These are phyloP conservation scores for Eudasyphora cyanicolor DNA, from an alignment of 2,888 invertebrate genomes.

Conservation along the genomic window DNA sequence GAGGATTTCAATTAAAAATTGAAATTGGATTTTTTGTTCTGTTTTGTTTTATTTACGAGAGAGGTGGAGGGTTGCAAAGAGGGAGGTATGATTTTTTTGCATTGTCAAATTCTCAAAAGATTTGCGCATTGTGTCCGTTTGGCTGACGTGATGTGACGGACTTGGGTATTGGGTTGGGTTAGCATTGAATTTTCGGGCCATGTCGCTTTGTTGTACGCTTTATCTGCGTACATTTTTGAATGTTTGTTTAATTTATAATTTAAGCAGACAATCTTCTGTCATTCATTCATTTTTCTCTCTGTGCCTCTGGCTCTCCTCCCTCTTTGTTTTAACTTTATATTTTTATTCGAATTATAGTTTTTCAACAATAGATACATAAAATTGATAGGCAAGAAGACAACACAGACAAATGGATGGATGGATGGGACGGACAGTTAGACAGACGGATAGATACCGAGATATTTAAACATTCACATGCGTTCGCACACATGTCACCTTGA, in stretches of 20 bases:
- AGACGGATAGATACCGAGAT: background rate
- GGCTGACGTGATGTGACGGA: background rate
- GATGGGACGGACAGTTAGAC: background rate
- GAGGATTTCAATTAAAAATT: conserved; percentile 1
- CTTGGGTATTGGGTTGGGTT: background rate
- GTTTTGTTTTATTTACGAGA: too few relatives aligned
- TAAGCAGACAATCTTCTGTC: background rate
- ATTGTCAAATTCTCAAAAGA: background rate
- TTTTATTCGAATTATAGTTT: background rate
- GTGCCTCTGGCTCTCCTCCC: background rate
- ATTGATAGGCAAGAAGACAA: background rate
- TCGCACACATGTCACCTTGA: conserved; percentile 58
- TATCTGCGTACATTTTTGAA: background rate
- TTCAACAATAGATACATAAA: conserved; percentile 6
- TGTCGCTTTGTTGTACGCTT: background rate
- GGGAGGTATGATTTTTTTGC: too few relatives aligned
- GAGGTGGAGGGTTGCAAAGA: too few relatives aligned
- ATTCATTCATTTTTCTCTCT: background rate
- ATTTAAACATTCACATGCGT: conserved; percentile 40
- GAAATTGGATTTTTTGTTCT: background rate
- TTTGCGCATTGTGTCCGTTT: background rate
- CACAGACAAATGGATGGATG: background rate
- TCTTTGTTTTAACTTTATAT: background rate
- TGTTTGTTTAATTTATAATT: conserved; percentile 5
- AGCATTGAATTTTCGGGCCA: background rate